Conservation (phyloP, 2,888 invertebrate species). For the Nebria brevicollis region DNA sequence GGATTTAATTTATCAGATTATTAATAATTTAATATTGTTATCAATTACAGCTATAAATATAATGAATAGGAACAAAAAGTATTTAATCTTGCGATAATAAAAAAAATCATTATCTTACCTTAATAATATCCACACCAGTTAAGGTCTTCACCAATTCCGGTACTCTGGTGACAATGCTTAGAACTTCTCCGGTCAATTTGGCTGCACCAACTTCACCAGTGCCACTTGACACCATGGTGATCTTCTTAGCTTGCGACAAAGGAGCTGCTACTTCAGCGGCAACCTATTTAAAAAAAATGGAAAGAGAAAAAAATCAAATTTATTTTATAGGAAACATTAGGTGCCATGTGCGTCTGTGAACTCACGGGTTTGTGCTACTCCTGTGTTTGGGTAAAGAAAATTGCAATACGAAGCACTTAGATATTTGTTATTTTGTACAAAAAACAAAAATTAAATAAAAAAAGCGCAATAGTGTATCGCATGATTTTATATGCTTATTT, state of each 20-base stretch:
- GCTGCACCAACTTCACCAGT: constrained; percentile 92
- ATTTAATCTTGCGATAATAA: not conserved
- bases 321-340: not conserved
- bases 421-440: no score
- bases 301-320: not conserved
- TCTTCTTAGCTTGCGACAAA: constrained; percentile 91
- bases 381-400: no score
- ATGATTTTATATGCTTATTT: not conserved
- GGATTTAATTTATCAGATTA: no score
- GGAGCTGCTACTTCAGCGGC: constrained; percentile 98
- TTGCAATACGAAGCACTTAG: no score
- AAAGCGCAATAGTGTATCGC: not conserved
- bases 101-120: constrained; percentile 66
- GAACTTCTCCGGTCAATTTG: constrained; percentile 93
- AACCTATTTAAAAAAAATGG: constrained; percentile 69
- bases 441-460: no score
- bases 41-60: no score
- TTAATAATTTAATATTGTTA: no score
- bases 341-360: no score
- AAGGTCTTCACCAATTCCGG: constrained; percentile 90
- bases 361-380: no score
- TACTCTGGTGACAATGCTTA: constrained; percentile 91
- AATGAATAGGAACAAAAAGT: no score
- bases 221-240: constrained; percentile 96
- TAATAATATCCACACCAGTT: constrained; percentile 93